Evolutionary conservation across 2,797 vertebrate genomes (phyloP).

Genomic region (Clarias pachynema): DNA sequence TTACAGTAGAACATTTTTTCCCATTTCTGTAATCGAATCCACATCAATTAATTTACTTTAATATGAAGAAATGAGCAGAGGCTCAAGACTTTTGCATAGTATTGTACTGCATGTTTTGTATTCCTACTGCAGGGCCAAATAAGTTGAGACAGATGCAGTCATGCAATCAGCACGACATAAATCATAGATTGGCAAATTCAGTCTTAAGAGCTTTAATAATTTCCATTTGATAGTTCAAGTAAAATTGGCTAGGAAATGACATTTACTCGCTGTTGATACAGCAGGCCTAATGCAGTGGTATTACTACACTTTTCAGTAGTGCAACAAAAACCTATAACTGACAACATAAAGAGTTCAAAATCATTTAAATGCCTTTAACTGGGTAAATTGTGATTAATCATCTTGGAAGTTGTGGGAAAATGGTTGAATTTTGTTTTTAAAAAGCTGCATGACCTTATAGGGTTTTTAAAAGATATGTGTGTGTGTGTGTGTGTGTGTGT

Average conservation of each 20-base stretch:
- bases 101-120: background rate
- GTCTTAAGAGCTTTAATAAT: background rate
- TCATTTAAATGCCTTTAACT: background rate
- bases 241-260: background rate
- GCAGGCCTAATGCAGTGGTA: background rate
- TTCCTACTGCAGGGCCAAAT: background rate
- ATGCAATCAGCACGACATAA: background rate
- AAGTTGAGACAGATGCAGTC: background rate
- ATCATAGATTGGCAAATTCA: background rate
- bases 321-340: background rate
- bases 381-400: background rate
- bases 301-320: background rate
- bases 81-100: no score
- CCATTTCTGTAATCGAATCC: no score
- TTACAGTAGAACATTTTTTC: no score
- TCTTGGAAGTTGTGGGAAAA: background rate
- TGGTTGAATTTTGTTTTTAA: background rate
- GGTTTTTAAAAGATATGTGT: background rate
- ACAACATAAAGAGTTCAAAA: background rate
- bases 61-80: no score
- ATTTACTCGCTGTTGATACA: background rate
- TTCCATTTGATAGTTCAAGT: background rate
- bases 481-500: constrained; percentile 16
- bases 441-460: background rate
- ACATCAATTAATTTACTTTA: no score